These are phyloP conservation scores for Lutjanus argentimaculatus DNA, from an alignment of 2,797 vertebrate genomes.

Conservation along the genomic window DNA sequence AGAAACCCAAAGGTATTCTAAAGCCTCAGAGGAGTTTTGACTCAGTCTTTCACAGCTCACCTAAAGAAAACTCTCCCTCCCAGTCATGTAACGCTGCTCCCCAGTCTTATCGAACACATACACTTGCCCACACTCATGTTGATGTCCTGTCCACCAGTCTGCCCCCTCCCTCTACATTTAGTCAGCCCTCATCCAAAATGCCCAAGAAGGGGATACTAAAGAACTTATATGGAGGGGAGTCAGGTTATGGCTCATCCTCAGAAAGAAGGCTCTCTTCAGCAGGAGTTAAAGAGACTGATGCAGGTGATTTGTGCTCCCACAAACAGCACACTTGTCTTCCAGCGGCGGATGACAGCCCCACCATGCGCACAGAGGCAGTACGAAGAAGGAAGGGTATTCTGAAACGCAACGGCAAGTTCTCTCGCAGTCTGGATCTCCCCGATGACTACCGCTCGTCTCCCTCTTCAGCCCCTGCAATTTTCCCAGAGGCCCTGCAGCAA, in stretches of 20 bases:
- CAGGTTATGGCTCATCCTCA: conserved; percentile 80
- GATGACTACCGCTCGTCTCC: conserved; percentile 49
- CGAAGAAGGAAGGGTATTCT: conserved; percentile 88
- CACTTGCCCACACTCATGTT: conserved; percentile 36
- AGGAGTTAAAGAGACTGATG: conserved; percentile 44
- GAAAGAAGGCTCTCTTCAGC: conserved; percentile 66
- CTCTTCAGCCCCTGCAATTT: conserved; percentile 27
- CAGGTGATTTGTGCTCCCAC: conserved; percentile 37
- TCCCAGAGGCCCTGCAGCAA: conserved; percentile 80
- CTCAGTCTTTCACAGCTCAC: conserved; percentile 71
- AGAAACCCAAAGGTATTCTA: conserved; percentile 87
- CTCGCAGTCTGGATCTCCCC: conserved; percentile 83
- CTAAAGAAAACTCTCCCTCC: conserved; percentile 61
- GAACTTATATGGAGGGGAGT: conserved; percentile 84
- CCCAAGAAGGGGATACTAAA: conserved; percentile 91
- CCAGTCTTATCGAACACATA: conserved; percentile 48
- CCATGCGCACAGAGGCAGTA: conserved; percentile 77
- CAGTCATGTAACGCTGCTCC: conserved; percentile 37
- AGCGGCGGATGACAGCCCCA: conserved; percentile 64
- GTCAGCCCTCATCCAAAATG: conserved; percentile 84
- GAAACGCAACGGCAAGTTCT: conserved; percentile 90
- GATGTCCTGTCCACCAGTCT: conserved; percentile 56
- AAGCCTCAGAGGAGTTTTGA: conserved; percentile 87
- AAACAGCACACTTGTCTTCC: conserved; percentile 43
- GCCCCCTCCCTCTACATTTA: conserved; percentile 66